These are phyloP conservation scores for Vollenhovia emeryi DNA, from an alignment of 1,140 invertebrate genomes.

Conservation along the genomic window DNA sequence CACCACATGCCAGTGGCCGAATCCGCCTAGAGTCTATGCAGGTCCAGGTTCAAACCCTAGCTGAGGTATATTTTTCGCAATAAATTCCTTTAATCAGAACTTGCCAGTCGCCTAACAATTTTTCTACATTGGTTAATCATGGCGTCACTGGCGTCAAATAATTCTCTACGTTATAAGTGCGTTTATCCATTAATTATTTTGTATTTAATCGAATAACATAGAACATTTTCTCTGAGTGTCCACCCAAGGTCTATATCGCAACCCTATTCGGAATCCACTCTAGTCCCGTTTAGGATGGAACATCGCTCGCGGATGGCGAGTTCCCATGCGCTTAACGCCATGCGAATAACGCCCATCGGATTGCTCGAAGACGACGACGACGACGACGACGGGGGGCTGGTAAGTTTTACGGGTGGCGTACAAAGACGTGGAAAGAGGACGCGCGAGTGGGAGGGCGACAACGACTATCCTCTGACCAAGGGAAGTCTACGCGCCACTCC, in stretches of 20 bases:
- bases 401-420: constrained; percentile 63
- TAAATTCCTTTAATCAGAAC: too few relatives aligned
- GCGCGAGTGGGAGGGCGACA: not conserved
- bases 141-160: too few relatives aligned
- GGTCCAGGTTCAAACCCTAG: too few relatives aligned
- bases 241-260: not conserved
- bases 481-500: constrained; percentile 68
- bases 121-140: too few relatives aligned
- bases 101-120: too few relatives aligned
- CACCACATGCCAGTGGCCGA: too few relatives aligned
- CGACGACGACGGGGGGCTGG: not conserved
- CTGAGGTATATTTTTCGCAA: too few relatives aligned
- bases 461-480: constrained; percentile 65
- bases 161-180: too few relatives aligned
- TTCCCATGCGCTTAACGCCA: not conserved
- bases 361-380: constrained; percentile 22
- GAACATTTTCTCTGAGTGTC: not conserved
- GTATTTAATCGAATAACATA: too few relatives aligned
- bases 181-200: too few relatives aligned
- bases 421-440: constrained; percentile 36
- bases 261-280: not conserved
- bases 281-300: not conserved
- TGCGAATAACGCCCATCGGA: not conserved
- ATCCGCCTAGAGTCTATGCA: too few relatives aligned
- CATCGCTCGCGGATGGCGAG: not conserved